Conservation (phyloP, 2,888 invertebrate species). For the Nomada fabriciana region DNA sequence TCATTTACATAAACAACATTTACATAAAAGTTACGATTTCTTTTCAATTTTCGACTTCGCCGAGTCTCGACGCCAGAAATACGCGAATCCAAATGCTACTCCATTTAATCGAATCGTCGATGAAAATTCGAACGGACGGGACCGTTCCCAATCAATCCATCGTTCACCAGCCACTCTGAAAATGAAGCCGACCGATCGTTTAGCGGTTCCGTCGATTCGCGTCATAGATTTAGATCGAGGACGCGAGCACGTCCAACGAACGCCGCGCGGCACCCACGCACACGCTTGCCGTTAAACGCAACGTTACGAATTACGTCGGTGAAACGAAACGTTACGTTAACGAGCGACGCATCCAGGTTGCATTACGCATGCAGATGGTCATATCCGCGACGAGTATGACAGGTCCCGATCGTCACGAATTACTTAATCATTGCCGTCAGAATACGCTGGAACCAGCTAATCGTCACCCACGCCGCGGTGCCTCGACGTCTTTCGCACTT, state of each 20-base stretch:
- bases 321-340: constrained; percentile 67
- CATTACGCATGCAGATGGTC: constrained; percentile 71
- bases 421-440: constrained; percentile 60
- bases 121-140: background rate
- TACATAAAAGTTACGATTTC: too few species aligned
- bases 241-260: constrained; percentile 55
- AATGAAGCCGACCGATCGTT: constrained; percentile 69
- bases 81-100: too few species aligned
- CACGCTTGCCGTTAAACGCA: constrained; percentile 6
- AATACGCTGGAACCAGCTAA: constrained; percentile 37
- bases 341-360: constrained; percentile 56
- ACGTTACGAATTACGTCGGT: constrained; percentile 60
- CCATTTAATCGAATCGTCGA: background rate
- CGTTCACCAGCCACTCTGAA: constrained; percentile 66
- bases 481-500: constrained; percentile 23
- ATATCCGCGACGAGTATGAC: constrained; percentile 63
- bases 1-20: too few species aligned
- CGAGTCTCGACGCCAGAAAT: too few species aligned
- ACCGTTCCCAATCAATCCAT: constrained; percentile 3
- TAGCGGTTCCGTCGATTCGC: constrained; percentile 77
- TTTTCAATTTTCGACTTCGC: too few species aligned
- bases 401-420: constrained; percentile 66
- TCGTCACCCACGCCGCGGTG: constrained; percentile 66
- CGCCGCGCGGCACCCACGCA: background rate
- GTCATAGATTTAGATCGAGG: constrained; percentile 79